Conservation (phyloP, 2,888 invertebrate species). For the Drosophila mulleri region DNA sequence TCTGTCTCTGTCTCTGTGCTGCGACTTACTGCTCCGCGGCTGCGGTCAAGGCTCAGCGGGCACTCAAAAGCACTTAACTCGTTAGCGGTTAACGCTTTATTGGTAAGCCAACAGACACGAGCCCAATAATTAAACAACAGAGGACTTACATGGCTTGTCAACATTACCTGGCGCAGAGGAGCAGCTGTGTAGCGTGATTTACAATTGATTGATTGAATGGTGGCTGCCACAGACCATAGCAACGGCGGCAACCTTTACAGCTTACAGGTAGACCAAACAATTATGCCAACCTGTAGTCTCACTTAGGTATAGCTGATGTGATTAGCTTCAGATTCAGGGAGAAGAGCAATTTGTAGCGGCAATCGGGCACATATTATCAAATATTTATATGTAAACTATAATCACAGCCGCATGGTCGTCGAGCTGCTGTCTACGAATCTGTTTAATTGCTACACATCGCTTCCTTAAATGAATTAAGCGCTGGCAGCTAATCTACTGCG, state of each 20-base stretch:
- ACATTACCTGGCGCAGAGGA: slow-evolving; percentile 39
- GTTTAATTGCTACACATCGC: slow-evolving; percentile 2
- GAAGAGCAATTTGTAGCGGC: not conserved
- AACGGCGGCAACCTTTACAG: slow-evolving; percentile 6
- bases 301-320: slow-evolving; percentile 55
- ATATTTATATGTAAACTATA: not conserved
- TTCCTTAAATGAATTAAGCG: slow-evolving; percentile 56
- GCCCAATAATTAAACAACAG: slow-evolving; percentile 74
- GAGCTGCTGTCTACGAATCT: not conserved
- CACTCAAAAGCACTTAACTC: slow-evolving; percentile 78
- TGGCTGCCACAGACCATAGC: slow-evolving; percentile 58
- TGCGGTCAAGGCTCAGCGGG: slow-evolving; percentile 66
- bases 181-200: slow-evolving; percentile 48
- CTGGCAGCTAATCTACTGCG: slow-evolving; percentile 67
- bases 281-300: slow-evolving; percentile 46
- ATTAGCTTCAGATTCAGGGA: slow-evolving; percentile 49
- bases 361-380: no score
- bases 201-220: slow-evolving; percentile 70
- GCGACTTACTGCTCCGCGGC: slow-evolving; percentile 29
- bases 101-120: slow-evolving; percentile 66
- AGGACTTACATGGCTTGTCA: slow-evolving; percentile 66
- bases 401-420: not conserved
- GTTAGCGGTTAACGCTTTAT: slow-evolving; percentile 77
- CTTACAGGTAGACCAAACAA: slow-evolving; percentile 15
- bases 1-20: slow-evolving; percentile 3